Evolutionary conservation across 2,113 vertebrate genomes (phyloP), one percentile per base, ranked within the genome.

Genomic region (Noctilio leporinus): DNA sequence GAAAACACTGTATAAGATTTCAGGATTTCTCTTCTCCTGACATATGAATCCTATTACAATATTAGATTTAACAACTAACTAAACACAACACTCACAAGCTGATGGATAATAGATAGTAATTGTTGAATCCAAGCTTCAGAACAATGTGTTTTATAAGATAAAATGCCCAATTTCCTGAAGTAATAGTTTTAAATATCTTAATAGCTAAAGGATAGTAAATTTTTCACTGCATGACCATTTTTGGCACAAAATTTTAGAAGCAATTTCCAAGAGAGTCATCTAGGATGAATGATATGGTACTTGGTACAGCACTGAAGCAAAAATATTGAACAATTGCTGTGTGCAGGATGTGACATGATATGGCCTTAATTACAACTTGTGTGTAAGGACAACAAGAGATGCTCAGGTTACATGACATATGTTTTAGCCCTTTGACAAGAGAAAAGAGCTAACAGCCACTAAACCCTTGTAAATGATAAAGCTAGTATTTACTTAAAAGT

Each of bases 191-290:
- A 96, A 94, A 94, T 93, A 96, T 98, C 96, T 97, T 95, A 97
- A 96, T 97, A 97, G 95, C 93, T 97, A 97, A 97, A 96, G 95
- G 97, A 95, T 77, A 98, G 97, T 97, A 98, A 98, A 98, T 97
- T 97, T 95, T 94, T 97, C 97, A 96, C 84, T 98, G 97, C 95
- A 96, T 97, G 97, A 98, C 92, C 98, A 97, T 98, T 98, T 98
- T 98, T 98, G 98, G 98, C 97, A 97, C 96, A 98, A 98, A 98
- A 92, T 98, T 98, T 98, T 98, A 97, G 95, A 98, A 98, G 97
- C 97, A 98, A 98, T 98, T 98, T 98, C 97, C 98, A 97, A 97
- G 96, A 91, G 96, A 97, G 97, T 98, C 98, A 97, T 98, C 96
- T 95, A 94, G 96, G 95, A 97, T 98, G 98, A 98, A 97, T 98